phyloP scores from a whole-genome alignment of 2,888 invertebrate genomes.

The Peribatodes rhomboidaria region DNA sequence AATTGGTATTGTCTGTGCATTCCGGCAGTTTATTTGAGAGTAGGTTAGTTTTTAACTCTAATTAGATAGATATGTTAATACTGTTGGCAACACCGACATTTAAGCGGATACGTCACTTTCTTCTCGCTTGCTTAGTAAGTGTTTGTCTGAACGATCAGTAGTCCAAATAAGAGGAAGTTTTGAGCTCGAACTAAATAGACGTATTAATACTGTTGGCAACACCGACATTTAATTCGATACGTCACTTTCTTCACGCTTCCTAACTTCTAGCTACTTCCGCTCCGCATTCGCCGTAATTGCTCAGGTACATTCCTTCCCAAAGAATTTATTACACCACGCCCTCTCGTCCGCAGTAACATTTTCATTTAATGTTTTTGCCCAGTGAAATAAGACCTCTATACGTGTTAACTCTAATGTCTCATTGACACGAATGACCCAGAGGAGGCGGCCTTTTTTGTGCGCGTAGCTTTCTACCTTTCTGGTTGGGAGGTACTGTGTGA shows the following conservation, averaged over 20 bases:
- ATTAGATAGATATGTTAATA: no score
- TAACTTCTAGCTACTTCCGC: neutral
- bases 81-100: no score
- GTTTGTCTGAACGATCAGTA: no score
- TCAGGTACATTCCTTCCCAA: neutral
- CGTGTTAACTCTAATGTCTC: constrained; percentile 74
- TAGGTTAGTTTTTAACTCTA: no score
- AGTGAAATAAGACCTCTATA: constrained; percentile 69
- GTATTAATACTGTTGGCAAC: no score
- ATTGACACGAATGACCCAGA: constrained; percentile 67
- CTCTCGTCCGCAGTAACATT: constrained; percentile 64
- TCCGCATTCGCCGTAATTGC: constrained; percentile 5
- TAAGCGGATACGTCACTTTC: no score
- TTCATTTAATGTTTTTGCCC: constrained; percentile 74
- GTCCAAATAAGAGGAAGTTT: no score
- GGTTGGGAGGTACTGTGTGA: constrained; percentile 4
- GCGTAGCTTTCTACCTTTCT: constrained; percentile 16
- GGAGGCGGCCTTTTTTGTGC: constrained; percentile 35
- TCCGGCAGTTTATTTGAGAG: no score
- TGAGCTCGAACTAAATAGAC: no score
- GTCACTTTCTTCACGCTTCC: no score
- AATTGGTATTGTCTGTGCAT: no score
- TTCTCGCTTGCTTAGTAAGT: no score
- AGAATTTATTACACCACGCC: constrained; percentile 68
- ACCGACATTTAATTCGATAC: neutral